These are phyloP conservation scores for Lutjanus campechanus DNA, from an alignment of 2,797 vertebrate genomes.

Conservation along the genomic window DNA sequence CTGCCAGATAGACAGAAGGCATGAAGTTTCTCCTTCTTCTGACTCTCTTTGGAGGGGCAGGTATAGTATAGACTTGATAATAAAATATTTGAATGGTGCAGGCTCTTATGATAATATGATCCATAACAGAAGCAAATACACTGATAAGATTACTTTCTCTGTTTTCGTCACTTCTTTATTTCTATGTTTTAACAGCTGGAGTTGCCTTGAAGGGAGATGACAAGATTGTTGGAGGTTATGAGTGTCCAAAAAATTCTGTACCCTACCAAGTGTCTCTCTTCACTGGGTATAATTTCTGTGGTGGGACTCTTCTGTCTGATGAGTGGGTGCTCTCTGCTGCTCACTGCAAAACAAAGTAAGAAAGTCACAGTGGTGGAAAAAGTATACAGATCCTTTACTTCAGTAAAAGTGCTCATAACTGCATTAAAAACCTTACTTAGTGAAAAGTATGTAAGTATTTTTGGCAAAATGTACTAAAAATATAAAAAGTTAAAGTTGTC, in stretches of 20 bases:
- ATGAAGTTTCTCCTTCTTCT: slow-evolving; percentile 73
- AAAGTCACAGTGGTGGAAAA: neutral
- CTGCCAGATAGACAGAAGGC: slow-evolving; percentile 19
- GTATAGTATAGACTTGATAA: slow-evolving; percentile 46
- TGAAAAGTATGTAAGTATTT: too few species aligned
- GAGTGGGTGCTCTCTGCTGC: slow-evolving; percentile 89
- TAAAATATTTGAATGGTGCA: neutral
- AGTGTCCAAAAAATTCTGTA: slow-evolving; percentile 80
- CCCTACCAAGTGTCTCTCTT: slow-evolving; percentile 89
- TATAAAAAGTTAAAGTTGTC: too few species aligned
- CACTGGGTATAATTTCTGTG: slow-evolving; percentile 86
- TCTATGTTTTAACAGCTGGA: slow-evolving; percentile 29
- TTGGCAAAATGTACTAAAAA: too few species aligned
- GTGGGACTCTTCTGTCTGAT: slow-evolving; percentile 84
- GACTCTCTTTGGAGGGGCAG: slow-evolving; percentile 66
- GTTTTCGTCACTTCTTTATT: neutral
- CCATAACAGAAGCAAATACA: neutral
- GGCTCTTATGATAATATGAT: neutral
- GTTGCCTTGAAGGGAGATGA: slow-evolving; percentile 76
- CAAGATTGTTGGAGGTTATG: slow-evolving; percentile 89
- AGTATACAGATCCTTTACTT: too few species aligned
- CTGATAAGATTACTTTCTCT: neutral
- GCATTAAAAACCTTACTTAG: too few species aligned
- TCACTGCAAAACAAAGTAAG: slow-evolving; percentile 87
- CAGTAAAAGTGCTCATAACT: too few species aligned